Evolutionary conservation across 2,797 vertebrate genomes (phyloP).

Genomic region (Chelon labrosus): DNA sequence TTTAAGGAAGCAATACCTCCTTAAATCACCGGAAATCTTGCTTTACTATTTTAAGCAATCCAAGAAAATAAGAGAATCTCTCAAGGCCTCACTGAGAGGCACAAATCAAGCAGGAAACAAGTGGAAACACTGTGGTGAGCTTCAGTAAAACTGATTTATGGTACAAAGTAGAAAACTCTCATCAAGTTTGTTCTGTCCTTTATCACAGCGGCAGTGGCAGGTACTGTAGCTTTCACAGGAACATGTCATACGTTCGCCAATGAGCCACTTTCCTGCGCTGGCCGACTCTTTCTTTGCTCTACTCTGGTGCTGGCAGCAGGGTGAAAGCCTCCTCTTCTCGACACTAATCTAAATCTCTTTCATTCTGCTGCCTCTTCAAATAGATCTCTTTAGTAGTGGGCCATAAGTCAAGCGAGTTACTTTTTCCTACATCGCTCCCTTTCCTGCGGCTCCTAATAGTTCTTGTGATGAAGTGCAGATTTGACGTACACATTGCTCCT

Average conservation of each 20-base stretch:
- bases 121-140: constrained; percentile 2
- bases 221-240: constrained; percentile 26
- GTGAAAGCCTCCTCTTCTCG: constrained; percentile 45
- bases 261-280: constrained; percentile 48
- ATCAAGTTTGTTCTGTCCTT: neutral
- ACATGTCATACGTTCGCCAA: constrained; percentile 23
- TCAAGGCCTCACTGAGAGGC: constrained; percentile 1
- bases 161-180: constrained; percentile 2
- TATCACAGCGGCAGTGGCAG: constrained; percentile 22
- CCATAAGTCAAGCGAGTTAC: constrained; percentile 57
- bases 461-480: constrained; percentile 44
- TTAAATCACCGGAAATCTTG: neutral
- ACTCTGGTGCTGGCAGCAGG: constrained; percentile 37
- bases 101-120: constrained; percentile 21
- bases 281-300: constrained; percentile 14
- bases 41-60: constrained; percentile 1
- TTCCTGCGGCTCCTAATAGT: constrained; percentile 42
- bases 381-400: constrained; percentile 48
- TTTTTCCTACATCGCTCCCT: constrained; percentile 26
- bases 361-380: constrained; percentile 52
- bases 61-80: constrained; percentile 10
- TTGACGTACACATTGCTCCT: constrained; percentile 41
- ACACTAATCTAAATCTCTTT: constrained; percentile 61
- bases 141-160: constrained; percentile 18
- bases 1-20: neutral